Conservation (phyloP, 2,113 vertebrate species). For the Suricata suricatta region DNA sequence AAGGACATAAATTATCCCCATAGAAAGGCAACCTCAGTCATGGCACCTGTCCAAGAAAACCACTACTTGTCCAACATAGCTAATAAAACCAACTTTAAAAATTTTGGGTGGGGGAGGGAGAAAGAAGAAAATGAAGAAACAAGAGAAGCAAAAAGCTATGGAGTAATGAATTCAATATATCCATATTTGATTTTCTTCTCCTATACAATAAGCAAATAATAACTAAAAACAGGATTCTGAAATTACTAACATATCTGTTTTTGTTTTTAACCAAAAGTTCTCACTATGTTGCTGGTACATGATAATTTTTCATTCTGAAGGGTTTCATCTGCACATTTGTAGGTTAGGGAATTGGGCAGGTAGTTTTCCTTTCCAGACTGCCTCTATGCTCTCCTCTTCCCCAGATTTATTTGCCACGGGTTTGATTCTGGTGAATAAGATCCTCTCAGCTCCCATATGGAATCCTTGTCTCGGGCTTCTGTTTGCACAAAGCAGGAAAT, state of each 20-base stretch:
- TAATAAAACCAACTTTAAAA: conserved; percentile 38
- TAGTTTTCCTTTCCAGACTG: not conserved
- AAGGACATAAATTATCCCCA: not conserved
- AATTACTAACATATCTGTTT: not conserved
- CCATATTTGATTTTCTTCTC: not conserved
- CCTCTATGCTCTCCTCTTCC: not conserved
- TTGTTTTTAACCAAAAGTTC: not conserved
- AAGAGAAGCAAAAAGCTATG: not conserved
- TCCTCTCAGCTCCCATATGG: not conserved
- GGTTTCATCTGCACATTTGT: not conserved
- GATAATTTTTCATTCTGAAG: not conserved
- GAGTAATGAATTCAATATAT: not conserved
- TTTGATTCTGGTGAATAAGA: not conserved
- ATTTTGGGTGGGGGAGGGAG: no score
- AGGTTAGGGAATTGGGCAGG: not conserved
- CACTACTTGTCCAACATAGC: not conserved
- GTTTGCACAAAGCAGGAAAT: conserved; percentile 16
- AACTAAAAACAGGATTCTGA: conserved; percentile 11
- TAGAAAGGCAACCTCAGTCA: not conserved
- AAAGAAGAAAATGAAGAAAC: not conserved
- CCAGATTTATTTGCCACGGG: conserved; percentile 24
- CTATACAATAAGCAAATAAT: not conserved
- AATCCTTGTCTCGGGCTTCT: conserved; percentile 28
- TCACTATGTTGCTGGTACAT: not conserved
- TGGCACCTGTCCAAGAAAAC: not conserved